Evolutionary conservation across 1,140 invertebrate species (phyloP), one percentile per base, ranked within the genome.

Genomic region (Glossosoma conforme): DNA sequence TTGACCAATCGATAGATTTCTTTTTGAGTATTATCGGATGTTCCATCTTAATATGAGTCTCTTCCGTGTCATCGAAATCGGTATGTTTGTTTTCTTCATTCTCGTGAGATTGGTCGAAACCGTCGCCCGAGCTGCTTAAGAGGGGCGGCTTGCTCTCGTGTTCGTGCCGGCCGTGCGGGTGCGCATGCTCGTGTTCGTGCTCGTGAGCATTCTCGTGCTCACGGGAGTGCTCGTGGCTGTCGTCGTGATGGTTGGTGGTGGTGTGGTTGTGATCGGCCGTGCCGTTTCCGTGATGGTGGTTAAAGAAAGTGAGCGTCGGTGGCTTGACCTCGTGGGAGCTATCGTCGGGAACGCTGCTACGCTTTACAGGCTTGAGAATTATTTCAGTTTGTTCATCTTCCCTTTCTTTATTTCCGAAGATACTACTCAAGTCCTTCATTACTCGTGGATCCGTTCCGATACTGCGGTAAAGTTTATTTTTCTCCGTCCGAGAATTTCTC

Each of bases 1-100:
- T 79, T 0, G 86, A 87, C 89, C 87, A 91, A 57, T 90, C 81
- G 25, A 90, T 80, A 9, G 85, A 87, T 65, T 89, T 89, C 65
- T 90, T 90, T 54, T 77, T 79, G 3, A 85, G 67, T 28, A 74
- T 71, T 19, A 82, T 71, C 4, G 75, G 69, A 60, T 77, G 74
- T 28, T 73, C 62, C 21, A 54, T 18, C 25, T 53, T 51, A 5
- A 58, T 66, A 61, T 50, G 69, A 9, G 65, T 66, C 81, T 44
- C 72, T 72, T 17, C 78, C 63, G 38, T 75, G 81, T 43, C 72
- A 73, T 14, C 77, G 65, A 33, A 75, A 59, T 6, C 56, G 36
- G 41, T 19, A 20, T 52, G 45, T 40, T 57, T 56, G 17, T 63
- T 63, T 53, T 68, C 65, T 22, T 69, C 66, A 22, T 67, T 62